These are phyloP conservation scores for Drosophila dunni DNA, from an alignment of 1,140 invertebrate genomes.

Conservation along the genomic window DNA sequence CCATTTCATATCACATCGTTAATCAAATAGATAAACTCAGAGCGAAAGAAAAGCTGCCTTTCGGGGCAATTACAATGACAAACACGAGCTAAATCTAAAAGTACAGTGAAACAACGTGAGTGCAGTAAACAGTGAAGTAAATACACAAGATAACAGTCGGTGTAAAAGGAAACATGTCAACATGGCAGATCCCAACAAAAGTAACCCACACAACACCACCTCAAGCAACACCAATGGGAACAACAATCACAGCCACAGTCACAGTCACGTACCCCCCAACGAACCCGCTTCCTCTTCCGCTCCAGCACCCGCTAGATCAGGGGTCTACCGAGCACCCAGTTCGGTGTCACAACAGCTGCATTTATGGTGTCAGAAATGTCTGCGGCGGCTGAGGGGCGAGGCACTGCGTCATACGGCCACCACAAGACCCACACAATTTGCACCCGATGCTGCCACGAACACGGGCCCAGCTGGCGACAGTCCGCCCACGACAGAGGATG, in stretches of 20 bases:
- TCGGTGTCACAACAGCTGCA: constrained; percentile 20
- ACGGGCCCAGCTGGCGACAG: not conserved
- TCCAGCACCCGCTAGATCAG: not conserved
- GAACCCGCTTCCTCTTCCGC: not conserved
- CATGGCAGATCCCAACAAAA: constrained; percentile 63
- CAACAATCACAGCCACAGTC: constrained; percentile 5
- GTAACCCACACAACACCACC: constrained; percentile 32
- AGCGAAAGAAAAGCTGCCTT: not conserved
- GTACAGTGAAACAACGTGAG: constrained; percentile 49
- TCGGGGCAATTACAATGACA: constrained; percentile 46
- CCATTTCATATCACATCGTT: constrained; percentile 17
- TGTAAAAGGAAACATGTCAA: constrained; percentile 58
- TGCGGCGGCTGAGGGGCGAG: constrained; percentile 53
- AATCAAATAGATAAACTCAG: constrained; percentile 7
- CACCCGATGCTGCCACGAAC: constrained; percentile 24
- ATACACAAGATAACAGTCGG: constrained; percentile 6
- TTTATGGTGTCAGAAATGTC: constrained; percentile 36
- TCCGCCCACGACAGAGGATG: constrained; percentile 4
- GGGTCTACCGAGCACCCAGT: not conserved
- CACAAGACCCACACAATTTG: constrained; percentile 48
- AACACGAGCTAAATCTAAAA: constrained; percentile 47
- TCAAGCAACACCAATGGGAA: constrained; percentile 18
- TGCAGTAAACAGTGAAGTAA: constrained; percentile 7
- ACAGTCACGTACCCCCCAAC: not conserved
- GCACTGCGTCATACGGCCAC: constrained; percentile 59